phyloP scores from a whole-genome alignment of 2,113 vertebrate species.

The Arenaria interpres region DNA sequence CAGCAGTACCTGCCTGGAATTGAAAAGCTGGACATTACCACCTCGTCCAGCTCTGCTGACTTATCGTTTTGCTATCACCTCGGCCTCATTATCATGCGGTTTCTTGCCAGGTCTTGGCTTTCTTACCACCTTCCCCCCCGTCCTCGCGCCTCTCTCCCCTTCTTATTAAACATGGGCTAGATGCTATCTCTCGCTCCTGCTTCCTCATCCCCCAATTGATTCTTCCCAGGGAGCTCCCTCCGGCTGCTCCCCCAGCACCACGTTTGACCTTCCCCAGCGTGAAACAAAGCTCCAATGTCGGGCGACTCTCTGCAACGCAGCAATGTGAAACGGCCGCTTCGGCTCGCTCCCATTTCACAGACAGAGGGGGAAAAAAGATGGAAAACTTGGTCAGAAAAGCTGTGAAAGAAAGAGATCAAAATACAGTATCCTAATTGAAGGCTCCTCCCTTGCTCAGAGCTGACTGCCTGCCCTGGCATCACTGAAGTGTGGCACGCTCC shows the following conservation, averaged over 20 bases:
- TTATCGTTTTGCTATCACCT: constrained; percentile 42
- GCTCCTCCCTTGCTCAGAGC: background rate
- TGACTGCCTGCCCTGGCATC: background rate
- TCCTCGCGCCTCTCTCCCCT: background rate
- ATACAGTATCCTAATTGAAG: background rate
- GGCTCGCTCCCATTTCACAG: constrained; percentile 12
- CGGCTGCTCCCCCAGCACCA: background rate
- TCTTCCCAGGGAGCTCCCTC: background rate
- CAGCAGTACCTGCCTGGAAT: constrained; percentile 72
- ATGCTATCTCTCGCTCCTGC: constrained; percentile 4
- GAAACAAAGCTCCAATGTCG: constrained; percentile 34
- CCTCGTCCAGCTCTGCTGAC: constrained; percentile 49
- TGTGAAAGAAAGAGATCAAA: background rate
- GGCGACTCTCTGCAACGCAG: background rate
- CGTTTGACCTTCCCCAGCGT: background rate
- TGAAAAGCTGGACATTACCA: constrained; percentile 51
- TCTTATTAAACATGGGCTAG: constrained; percentile 17
- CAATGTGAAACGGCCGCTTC: background rate
- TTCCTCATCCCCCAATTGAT: background rate
- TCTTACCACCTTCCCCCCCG: background rate
- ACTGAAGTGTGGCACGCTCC: background rate
- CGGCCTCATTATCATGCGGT: constrained; percentile 22
- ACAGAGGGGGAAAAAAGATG: background rate
- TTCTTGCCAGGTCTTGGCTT: background rate
- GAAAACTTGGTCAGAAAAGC: background rate